These are phyloP conservation scores for Brachirus orientalis DNA, from an alignment of 2,113 vertebrate species.

Conservation along the genomic window DNA sequence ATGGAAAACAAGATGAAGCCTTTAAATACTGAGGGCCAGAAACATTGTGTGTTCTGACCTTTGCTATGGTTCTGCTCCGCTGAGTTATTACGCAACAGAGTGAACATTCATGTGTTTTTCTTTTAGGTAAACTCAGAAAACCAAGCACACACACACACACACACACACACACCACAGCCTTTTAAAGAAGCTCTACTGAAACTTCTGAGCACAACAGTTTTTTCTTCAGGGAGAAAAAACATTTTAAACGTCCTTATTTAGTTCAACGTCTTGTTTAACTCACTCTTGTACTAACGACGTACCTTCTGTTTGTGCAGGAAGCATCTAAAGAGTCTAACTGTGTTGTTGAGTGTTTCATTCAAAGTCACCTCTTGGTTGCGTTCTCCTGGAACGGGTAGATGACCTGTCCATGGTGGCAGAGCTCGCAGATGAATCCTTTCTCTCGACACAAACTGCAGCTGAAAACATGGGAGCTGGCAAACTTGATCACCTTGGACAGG, in stretches of 20 bases:
- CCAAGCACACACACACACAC: not conserved
- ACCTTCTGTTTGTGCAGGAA: too few species aligned
- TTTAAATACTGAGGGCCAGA: too few species aligned
- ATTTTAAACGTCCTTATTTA: too few species aligned
- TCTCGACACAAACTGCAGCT: slow-evolving; percentile 97
- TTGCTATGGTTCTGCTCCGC: too few species aligned
- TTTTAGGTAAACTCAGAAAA: not conserved
- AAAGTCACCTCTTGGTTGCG: slow-evolving; percentile 88
- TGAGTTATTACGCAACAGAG: not conserved
- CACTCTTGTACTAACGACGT: too few species aligned
- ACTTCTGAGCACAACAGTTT: not conserved
- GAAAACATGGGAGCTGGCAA: slow-evolving; percentile 95
- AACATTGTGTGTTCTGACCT: too few species aligned
- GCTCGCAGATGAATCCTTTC: slow-evolving; percentile 98
- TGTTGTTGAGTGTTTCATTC: too few species aligned
- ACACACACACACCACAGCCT: not conserved
- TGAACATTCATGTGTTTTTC: not conserved
- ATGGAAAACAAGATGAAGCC: too few species aligned
- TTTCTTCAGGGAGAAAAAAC: not conserved
- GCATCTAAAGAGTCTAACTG: too few species aligned
- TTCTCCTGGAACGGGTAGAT: slow-evolving; percentile 98
- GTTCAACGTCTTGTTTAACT: too few species aligned
- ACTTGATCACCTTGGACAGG: slow-evolving; percentile 97
- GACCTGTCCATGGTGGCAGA: slow-evolving; percentile 94
- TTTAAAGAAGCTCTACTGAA: slow-evolving; percentile 1